Conservation (phyloP, 2,888 invertebrate species). For the Minunthozetes semirufus region DNA sequence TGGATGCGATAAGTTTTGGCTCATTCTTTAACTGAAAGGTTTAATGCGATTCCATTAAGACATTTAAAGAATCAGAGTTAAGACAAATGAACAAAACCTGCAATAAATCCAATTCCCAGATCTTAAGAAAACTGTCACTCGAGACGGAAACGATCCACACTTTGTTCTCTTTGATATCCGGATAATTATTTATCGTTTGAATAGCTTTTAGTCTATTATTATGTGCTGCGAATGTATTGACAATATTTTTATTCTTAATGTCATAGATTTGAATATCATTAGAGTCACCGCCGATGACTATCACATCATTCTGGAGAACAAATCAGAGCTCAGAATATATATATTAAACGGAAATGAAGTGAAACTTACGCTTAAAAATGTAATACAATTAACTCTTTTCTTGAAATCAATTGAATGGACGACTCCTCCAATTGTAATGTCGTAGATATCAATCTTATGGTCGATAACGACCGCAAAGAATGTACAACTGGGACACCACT, state of each 20-base stretch:
- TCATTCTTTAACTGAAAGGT: constrained; percentile 27
- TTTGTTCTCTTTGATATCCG: background rate
- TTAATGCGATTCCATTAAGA: no score
- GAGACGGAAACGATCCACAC: constrained; percentile 36
- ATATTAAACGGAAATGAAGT: no score
- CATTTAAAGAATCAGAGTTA: no score
- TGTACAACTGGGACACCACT: constrained; percentile 69
- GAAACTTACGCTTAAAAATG: constrained; percentile 58
- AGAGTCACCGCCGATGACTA: constrained; percentile 39
- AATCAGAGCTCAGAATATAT: no score
- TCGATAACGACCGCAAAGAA: constrained; percentile 68
- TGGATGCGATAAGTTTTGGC: constrained; percentile 36
- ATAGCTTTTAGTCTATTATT: constrained; percentile 34
- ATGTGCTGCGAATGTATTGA: constrained; percentile 38
- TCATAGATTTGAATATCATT: constrained; percentile 38
- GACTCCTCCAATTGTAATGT: constrained; percentile 65
- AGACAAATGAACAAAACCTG: no score
- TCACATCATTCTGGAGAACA: constrained; percentile 38
- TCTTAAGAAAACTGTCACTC: constrained; percentile 40
- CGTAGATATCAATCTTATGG: constrained; percentile 69
- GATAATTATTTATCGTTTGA: background rate
- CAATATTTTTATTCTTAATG: constrained; percentile 22
- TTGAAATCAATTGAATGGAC: constrained; percentile 61
- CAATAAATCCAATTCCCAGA: constrained; percentile 38
- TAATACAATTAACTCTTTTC: constrained; percentile 62